A percentile compares a stretch with the other conserved stretches of the same genome.
These are phyloP conservation scores for Diorhabda carinulata DNA, from an alignment of 1,140 invertebrate genomes.

Conservation along the genomic window DNA sequence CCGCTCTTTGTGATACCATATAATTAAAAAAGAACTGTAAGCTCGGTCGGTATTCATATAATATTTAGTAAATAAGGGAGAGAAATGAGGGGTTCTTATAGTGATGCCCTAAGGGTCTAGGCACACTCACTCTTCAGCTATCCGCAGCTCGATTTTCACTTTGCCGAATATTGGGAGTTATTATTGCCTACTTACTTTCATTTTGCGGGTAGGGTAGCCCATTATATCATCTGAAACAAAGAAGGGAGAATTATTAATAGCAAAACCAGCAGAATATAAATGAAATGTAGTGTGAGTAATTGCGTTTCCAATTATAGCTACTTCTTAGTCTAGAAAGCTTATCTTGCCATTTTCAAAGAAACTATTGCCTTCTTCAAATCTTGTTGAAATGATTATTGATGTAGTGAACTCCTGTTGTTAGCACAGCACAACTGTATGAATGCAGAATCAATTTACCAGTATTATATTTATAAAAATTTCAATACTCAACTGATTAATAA, in stretches of 20 bases:
- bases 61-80: constrained; percentile 23
- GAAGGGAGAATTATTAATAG: constrained; percentile 7
- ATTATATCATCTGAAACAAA: constrained; percentile 19
- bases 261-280: not conserved
- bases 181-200: constrained; percentile 22
- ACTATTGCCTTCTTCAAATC: not conserved
- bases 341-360: not conserved
- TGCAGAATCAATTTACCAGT: too few species aligned
- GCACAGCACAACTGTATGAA: too few species aligned
- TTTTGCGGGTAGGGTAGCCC: constrained; percentile 12
- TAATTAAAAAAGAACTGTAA: constrained; percentile 25
- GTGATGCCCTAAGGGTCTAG: constrained; percentile 13
- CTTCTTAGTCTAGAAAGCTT: not conserved
- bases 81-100: constrained; percentile 13
- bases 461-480: too few species aligned
- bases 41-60: constrained; percentile 22
- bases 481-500: too few species aligned
- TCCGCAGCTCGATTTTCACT: constrained; percentile 11
- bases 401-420: too few species aligned
- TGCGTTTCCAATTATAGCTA: not conserved
- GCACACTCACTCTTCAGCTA: constrained; percentile 4
- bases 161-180: constrained; percentile 17
- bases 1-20: constrained; percentile 13
- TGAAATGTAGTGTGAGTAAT: not conserved
- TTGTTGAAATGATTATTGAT: too few species aligned